A percentile compares a stretch with the other conserved stretches of the same genome.
Evolutionary conservation across 2,888 invertebrate species (phyloP).

Genomic region (Arrhopalites spinosus): DNA sequence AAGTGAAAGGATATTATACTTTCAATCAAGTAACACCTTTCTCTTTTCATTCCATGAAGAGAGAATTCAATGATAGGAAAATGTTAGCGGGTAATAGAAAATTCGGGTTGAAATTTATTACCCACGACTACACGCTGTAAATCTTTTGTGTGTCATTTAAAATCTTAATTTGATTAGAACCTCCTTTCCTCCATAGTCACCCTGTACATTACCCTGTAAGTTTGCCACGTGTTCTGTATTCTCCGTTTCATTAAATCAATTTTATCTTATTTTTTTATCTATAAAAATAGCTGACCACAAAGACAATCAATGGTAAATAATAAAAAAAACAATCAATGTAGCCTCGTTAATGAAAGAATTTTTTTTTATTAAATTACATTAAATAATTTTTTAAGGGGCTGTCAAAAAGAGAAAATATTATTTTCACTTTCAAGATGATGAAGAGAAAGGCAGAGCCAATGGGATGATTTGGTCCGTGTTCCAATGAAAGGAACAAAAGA

Average conservation of each 20-base stretch:
- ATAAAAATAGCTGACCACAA: neutral
- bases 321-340: no score
- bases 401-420: neutral
- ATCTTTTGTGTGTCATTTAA: conserved; percentile 6
- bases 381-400: no score
- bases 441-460: neutral
- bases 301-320: neutral
- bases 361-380: neutral
- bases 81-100: neutral
- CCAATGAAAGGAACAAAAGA: neutral
- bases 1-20: neutral
- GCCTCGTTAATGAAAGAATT: no score
- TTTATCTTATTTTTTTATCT: neutral
- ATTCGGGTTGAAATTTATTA: neutral
- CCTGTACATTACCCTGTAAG: neutral
- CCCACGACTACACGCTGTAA: neutral
- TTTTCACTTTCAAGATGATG: neutral
- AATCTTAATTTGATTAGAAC: conserved; percentile 3
- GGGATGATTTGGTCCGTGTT: no score
- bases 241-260: conserved; percentile 6
- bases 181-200: neutral
- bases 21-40: no score
- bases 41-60: neutral
- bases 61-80: neutral
- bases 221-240: neutral